Percentiles rank a stretch among this genome's conserved stretches.
Conservation (phyloP, 1,140 invertebrate species). For the Zaprionus ghesquierei region DNA sequence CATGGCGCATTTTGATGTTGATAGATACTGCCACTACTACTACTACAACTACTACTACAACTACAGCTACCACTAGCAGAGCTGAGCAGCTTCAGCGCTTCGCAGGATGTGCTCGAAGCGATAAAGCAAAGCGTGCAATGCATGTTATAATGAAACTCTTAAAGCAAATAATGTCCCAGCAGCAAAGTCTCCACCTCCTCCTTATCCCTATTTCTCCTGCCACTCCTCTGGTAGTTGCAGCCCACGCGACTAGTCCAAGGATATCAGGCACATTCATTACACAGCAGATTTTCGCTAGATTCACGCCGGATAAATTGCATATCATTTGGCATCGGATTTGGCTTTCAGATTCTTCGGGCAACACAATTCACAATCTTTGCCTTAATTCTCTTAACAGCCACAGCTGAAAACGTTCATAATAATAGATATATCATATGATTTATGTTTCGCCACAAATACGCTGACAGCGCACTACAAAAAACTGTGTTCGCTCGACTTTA, state of each 20-base stretch:
- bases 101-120: slow-evolving; percentile 46
- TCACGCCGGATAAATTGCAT: slow-evolving; percentile 75
- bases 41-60: too few species aligned
- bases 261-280: slow-evolving; percentile 71
- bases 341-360: slow-evolving; percentile 5
- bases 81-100: slow-evolving; percentile 23
- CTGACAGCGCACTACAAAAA: background rate
- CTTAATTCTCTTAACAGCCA: background rate
- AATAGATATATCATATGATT: slow-evolving; percentile 37
- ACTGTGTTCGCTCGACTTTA: background rate
- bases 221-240: background rate
- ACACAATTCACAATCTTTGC: background rate
- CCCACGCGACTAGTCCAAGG: slow-evolving; percentile 6
- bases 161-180: slow-evolving; percentile 72
- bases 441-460: slow-evolving; percentile 10
- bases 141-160: slow-evolving; percentile 81
- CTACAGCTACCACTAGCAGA: too few species aligned
- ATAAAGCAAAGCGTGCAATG: slow-evolving; percentile 74
- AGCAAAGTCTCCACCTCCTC: background rate
- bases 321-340: slow-evolving; percentile 74
- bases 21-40: slow-evolving; percentile 56
- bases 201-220: too few species aligned
- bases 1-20: slow-evolving; percentile 65
- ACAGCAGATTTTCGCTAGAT: slow-evolving; percentile 73
- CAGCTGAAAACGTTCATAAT: background rate